Percentiles rank a stretch among this genome's conserved stretches.
phyloP scores from a whole-genome alignment of 2,113 vertebrate species.

The Larimichthys crocea region DNA sequence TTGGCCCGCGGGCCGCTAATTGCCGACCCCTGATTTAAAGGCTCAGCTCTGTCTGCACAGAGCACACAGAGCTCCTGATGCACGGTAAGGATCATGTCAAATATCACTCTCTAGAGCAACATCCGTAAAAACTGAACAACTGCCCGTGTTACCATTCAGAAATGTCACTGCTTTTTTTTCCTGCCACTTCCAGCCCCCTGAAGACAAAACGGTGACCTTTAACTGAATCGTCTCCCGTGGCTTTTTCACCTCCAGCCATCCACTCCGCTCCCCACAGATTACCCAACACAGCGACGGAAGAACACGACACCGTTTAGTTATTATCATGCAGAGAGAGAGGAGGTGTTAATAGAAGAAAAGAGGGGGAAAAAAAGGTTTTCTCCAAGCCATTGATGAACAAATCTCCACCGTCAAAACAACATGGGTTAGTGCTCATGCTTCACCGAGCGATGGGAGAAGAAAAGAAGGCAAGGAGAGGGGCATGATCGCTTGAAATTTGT shows the following conservation, averaged over 20 bases:
- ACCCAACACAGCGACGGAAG: conserved; percentile 2
- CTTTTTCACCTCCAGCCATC: conserved; percentile 15
- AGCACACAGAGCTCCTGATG: background rate
- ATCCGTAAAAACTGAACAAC: conserved; percentile 34
- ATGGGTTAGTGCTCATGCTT: conserved; percentile 81
- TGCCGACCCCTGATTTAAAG: no score
- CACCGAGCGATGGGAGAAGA: conserved; percentile 58
- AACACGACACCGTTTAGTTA: conserved; percentile 13
- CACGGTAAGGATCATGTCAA: conserved; percentile 8
- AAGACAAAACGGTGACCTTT: conserved; percentile 59
- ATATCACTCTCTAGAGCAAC: conserved; percentile 28
- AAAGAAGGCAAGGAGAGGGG: background rate
- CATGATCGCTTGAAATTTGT: conserved; percentile 17
- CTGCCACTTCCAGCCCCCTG: background rate
- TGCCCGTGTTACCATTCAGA: conserved; percentile 25
- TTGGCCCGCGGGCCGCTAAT: no score
- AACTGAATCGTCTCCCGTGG: conserved; percentile 19
- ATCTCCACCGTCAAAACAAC: conserved; percentile 70
- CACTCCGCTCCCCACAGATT: conserved; percentile 15
- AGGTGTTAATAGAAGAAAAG: conserved; percentile 56
- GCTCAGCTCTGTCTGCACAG: no score
- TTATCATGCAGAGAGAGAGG: conserved; percentile 63
- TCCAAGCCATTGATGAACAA: conserved; percentile 62
- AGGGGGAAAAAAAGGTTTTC: conserved; percentile 13
- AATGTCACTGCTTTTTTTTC: conserved; percentile 48